phyloP scores from a whole-genome alignment of 2,113 vertebrate genomes.

The Nothocercus nigrocapillus region DNA sequence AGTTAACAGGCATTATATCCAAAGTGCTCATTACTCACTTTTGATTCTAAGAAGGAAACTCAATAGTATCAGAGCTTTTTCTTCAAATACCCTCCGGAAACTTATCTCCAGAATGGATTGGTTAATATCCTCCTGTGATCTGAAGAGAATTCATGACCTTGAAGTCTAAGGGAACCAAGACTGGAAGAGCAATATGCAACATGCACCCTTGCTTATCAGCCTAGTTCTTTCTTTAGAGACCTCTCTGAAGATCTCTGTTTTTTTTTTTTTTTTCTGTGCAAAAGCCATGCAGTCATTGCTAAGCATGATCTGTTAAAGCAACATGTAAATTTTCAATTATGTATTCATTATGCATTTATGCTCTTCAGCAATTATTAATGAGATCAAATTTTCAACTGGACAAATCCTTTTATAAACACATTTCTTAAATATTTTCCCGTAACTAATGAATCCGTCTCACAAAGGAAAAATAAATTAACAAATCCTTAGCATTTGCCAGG shows the following conservation, averaged over 20 bases:
- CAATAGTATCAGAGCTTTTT: background rate
- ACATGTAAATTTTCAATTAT: background rate
- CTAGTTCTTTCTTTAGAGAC: background rate
- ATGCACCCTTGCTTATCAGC: background rate
- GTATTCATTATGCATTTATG: background rate
- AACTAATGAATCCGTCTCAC: background rate
- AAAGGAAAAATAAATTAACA: background rate
- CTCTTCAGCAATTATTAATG: background rate
- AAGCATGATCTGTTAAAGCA: background rate
- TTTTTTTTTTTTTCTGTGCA: background rate
- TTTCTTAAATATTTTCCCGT: background rate
- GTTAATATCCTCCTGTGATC: background rate
- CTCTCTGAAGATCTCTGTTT: background rate
- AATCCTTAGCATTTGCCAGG: background rate
- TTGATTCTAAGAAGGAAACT: background rate
- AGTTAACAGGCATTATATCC: background rate
- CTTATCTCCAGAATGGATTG: background rate
- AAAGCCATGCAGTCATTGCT: background rate
- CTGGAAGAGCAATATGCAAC: background rate
- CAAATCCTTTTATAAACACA: background rate
- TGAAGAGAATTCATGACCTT: background rate
- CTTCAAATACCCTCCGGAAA: background rate
- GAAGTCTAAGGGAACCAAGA: background rate
- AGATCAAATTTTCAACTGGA: background rate
- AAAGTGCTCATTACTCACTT: background rate